Conservation (phyloP, 2,888 invertebrate genomes). For the Scaeva pyrastri region DNA sequence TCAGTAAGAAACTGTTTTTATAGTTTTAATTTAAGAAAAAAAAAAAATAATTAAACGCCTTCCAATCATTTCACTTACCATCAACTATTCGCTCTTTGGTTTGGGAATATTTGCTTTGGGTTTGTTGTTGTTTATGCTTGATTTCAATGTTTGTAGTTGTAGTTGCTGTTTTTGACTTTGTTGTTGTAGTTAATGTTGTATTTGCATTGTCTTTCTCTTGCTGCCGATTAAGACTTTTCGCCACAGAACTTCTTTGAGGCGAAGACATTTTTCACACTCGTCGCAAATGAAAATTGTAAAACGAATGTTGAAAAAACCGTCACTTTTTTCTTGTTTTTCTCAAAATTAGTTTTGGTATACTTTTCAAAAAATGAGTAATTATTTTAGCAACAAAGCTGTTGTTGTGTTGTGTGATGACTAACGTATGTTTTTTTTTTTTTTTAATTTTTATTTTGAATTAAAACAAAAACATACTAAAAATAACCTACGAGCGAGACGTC, state of each 20-base stretch:
- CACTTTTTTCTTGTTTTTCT: not conserved
- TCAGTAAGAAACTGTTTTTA: not conserved
- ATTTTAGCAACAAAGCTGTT: conserved; percentile 23
- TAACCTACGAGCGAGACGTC: conserved; percentile 4
- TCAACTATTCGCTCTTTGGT: conserved; percentile 82
- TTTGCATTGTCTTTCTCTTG: conserved; percentile 37
- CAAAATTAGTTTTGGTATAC: conserved; percentile 15
- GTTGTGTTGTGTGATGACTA: conserved; percentile 6
- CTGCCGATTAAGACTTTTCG: conserved; percentile 45
- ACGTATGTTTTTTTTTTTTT: conserved; percentile 1
- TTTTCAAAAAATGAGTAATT: not conserved
- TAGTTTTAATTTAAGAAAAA: not conserved
- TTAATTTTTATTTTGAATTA: not conserved
- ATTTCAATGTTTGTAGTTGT: conserved; percentile 76
- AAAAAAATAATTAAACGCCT: not conserved
- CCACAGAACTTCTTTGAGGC: conserved; percentile 48
- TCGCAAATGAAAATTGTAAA: conserved; percentile 26
- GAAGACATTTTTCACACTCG: conserved; percentile 70
- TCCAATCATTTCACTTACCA: conserved; percentile 77
- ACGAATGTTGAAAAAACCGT: not conserved
- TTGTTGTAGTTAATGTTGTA: conserved; percentile 35
- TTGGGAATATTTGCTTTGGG: conserved; percentile 80
- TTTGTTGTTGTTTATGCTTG: conserved; percentile 77
- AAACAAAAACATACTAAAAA: conserved; percentile 27
- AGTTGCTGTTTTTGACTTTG: conserved; percentile 77